phyloP scores from a whole-genome alignment of 2,888 invertebrate genomes.

The Trypoxylon attenuatum region DNA sequence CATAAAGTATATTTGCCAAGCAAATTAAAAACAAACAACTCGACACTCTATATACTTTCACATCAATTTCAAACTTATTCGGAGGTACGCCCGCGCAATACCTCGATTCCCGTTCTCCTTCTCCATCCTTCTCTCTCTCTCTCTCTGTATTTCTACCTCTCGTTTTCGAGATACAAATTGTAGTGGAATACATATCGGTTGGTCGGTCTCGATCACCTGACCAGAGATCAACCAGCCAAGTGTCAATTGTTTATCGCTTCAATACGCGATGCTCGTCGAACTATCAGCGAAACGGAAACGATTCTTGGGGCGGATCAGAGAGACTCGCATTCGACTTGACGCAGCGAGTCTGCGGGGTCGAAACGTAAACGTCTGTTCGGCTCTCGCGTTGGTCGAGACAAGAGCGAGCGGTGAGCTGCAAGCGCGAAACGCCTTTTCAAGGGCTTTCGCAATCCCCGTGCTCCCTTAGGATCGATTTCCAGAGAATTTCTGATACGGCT shows the following conservation, averaged over 20 bases:
- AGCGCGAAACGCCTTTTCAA: background rate
- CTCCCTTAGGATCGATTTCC: constrained; percentile 51
- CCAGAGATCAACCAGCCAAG: constrained; percentile 35
- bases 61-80: constrained; percentile 44
- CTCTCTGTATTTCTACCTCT: constrained; percentile 35
- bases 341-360: too few species aligned
- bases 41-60: constrained; percentile 15
- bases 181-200: constrained; percentile 42
- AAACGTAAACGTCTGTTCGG: too few species aligned
- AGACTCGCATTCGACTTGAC: too few species aligned
- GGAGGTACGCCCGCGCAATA: background rate
- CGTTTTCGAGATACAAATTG: constrained; percentile 41
- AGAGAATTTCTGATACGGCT: constrained; percentile 14
- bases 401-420: background rate
- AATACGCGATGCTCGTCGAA: too few species aligned
- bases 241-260: constrained; percentile 28
- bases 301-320: too few species aligned
- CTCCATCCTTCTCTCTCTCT: background rate
- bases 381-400: too few species aligned
- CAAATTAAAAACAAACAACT: constrained; percentile 53
- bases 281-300: too few species aligned
- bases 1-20: constrained; percentile 24
- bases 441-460: constrained; percentile 7
- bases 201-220: constrained; percentile 39
- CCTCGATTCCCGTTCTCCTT: background rate